Percentiles rank a stretch among this genome's conserved stretches.
These are phyloP conservation scores for Spialia ferax DNA, from an alignment of 2,888 invertebrate genomes.

Conservation along the genomic window DNA sequence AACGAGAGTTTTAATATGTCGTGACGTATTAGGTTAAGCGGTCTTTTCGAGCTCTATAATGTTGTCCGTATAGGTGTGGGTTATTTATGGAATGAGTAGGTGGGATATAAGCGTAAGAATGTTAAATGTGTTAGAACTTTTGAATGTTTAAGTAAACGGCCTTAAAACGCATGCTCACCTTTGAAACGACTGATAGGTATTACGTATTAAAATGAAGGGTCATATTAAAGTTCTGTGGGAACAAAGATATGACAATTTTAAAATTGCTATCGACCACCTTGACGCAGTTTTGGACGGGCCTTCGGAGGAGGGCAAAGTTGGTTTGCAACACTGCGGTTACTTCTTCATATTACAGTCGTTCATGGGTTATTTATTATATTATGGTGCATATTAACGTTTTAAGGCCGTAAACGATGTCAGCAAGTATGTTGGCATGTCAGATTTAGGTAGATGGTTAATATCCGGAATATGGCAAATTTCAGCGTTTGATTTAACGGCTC, in stretches of 20 bases:
- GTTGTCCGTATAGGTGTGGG: conserved; percentile 81
- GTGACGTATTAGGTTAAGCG: conserved; percentile 68
- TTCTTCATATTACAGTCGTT: conserved; percentile 14
- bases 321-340: neutral
- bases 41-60: conserved; percentile 69
- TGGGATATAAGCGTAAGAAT: conserved; percentile 61
- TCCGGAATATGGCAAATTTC: conserved; percentile 72
- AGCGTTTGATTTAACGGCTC: conserved; percentile 74
- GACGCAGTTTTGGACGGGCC: neutral
- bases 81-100: conserved; percentile 80
- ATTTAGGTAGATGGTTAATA: conserved; percentile 78
- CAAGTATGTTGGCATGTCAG: conserved; percentile 68
- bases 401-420: conserved; percentile 60
- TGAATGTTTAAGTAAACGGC: conserved; percentile 65
- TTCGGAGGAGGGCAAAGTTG: neutral
- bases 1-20: conserved; percentile 59
- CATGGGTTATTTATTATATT: conserved; percentile 15
- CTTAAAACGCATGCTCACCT: conserved; percentile 43
- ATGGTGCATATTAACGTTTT: conserved; percentile 39
- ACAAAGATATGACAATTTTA: neutral
- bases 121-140: conserved; percentile 77
- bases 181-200: conserved; percentile 11
- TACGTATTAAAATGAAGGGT: neutral
- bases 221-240: neutral
- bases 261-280: neutral